A percentile compares a stretch with the other conserved stretches of the same genome.
Conservation (phyloP, 1,140 invertebrate species). For the Drosophila funebris region DNA sequence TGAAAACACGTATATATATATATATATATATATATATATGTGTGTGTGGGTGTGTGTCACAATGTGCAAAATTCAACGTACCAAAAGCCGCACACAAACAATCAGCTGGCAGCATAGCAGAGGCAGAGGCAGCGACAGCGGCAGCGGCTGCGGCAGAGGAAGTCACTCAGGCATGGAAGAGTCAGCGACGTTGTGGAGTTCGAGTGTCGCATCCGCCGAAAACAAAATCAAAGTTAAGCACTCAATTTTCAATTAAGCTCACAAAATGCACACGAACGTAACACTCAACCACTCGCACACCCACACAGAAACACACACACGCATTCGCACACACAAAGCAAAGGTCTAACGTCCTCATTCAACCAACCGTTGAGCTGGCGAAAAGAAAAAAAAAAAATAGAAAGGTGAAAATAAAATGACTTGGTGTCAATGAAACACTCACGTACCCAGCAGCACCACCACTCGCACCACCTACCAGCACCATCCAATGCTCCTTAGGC, state of each 20-base stretch:
- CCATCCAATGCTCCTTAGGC: slow-evolving; percentile 6
- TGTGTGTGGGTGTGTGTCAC: slow-evolving; percentile 18
- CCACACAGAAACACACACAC: background rate
- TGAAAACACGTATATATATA: background rate
- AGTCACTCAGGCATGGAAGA: slow-evolving; percentile 33
- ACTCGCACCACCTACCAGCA: background rate
- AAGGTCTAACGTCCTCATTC: slow-evolving; percentile 37
- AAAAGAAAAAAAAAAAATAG: slow-evolving; percentile 14
- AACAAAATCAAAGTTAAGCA: slow-evolving; percentile 70
- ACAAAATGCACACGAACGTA: slow-evolving; percentile 59
- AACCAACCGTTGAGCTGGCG: slow-evolving; percentile 20
- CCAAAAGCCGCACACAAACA: slow-evolving; percentile 57
- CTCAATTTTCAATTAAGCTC: slow-evolving; percentile 70
- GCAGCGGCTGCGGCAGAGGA: background rate
- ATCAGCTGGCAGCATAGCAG: slow-evolving; percentile 24
- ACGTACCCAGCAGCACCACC: slow-evolving; percentile 20
- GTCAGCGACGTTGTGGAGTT: slow-evolving; percentile 33
- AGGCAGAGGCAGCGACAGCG: no score
- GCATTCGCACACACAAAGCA: slow-evolving; percentile 22
- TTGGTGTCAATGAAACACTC: slow-evolving; percentile 55
- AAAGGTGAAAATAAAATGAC: slow-evolving; percentile 28
- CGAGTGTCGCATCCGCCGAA: slow-evolving; percentile 60
- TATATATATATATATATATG: background rate
- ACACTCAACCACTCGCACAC: slow-evolving; percentile 30
- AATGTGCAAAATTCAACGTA: slow-evolving; percentile 54